Evolutionary conservation across 2,797 vertebrate species (phyloP), one percentile per base, ranked within the genome.

Genomic region (Leuciscus waleckii): DNA sequence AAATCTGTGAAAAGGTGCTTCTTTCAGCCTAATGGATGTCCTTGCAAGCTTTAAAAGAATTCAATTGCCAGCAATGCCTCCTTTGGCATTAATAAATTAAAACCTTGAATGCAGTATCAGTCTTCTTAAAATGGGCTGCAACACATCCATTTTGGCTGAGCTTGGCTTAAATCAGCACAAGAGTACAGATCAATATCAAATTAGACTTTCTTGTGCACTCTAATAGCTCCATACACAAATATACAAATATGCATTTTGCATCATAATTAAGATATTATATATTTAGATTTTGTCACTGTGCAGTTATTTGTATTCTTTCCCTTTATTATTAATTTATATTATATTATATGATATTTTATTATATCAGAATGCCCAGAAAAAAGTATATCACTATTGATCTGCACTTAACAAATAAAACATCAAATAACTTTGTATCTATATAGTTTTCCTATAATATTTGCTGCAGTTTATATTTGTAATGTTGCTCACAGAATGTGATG

Each of bases 401-500:
- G 19, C 32, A 37, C 14, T 8, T 29, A 26, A 65, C 16, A 79
- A 32, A 51, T 43, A 21, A 65, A 78, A 79, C 11, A 41, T 14
- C 39, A n/a, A 58, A 56, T n/a, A 0, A 39, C 3, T 16, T 39
- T 56, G 5, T 13, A 21, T 74, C 46, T 13, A 23, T 35, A 54
- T 51, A 4, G 32, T 58, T 63, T 58, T 61, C 37, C 16, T 83
- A 43, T 75, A 26, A 46, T 74, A 56, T 54, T 43, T 43, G n/a
- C 17, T 51, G n/a, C 54, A 35, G 21, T 46, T 74, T 29, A 32
- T 2, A 49, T 67, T 61, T 65, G 16, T 56, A 32, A 26, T 56
- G 16, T 79, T 82, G 17, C 89, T n/a, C 68, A 17, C 1, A 99
- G 98, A 98, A 98, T 69, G 96, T 95, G 80, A 96, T 98, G 96